Evolutionary conservation across 2,888 invertebrate species (phyloP).

Genomic region (Beris morrisii): DNA sequence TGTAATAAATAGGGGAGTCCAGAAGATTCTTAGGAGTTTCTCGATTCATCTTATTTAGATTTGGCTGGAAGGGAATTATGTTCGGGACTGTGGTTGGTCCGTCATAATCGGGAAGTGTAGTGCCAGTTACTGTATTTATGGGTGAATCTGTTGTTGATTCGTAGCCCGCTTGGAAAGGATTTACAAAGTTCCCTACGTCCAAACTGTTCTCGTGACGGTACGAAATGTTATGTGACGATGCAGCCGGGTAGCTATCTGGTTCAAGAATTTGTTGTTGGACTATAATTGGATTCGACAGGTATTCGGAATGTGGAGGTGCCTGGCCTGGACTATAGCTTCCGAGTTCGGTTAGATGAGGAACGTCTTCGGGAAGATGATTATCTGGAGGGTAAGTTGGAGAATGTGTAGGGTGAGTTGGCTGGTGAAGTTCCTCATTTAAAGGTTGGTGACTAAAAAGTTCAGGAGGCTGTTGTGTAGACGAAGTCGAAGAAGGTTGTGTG

Average conservation of each 20-base stretch:
- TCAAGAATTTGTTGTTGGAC: constrained; percentile 51
- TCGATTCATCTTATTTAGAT: constrained; percentile 42
- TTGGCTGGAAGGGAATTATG: constrained; percentile 36
- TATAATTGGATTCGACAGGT: constrained; percentile 52
- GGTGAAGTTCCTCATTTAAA: neutral
- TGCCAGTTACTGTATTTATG: constrained; percentile 7
- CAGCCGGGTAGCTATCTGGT: constrained; percentile 60
- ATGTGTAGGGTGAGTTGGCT: neutral
- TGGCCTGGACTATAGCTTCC: constrained; percentile 22
- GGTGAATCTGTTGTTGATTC: neutral
- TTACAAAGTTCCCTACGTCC: constrained; percentile 37
- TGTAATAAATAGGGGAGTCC: constrained; percentile 63
- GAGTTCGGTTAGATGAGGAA: constrained; percentile 33
- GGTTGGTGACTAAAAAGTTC: too few relatives aligned
- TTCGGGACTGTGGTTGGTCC: constrained; percentile 15
- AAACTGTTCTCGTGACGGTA: constrained; percentile 40
- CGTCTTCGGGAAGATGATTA: constrained; percentile 25
- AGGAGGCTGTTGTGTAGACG: constrained; percentile 12
- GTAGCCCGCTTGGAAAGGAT: constrained; percentile 32
- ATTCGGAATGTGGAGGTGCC: constrained; percentile 25
- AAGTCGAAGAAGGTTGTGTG: constrained; percentile 33
- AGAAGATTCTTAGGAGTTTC: constrained; percentile 56
- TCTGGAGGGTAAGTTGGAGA: constrained; percentile 13
- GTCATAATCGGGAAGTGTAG: constrained; percentile 36
- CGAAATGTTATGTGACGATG: constrained; percentile 44